Evolutionary conservation across 2,797 vertebrate genomes (phyloP), one percentile per base, ranked within the genome.

Genomic region (Poecilia gillii): DNA sequence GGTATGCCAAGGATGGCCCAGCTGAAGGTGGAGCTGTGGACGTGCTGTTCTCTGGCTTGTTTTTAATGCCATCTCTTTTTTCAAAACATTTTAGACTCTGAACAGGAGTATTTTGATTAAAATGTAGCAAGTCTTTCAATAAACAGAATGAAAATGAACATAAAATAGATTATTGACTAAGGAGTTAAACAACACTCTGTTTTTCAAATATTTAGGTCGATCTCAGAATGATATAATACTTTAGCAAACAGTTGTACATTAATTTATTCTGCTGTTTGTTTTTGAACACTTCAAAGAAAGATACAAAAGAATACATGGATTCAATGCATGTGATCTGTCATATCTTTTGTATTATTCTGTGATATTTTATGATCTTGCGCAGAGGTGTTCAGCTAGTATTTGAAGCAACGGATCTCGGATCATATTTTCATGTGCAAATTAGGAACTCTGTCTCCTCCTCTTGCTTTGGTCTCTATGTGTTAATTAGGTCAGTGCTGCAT

Each of bases 1-100:
- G 83, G 84, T 83, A 87, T 93, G 86, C 76, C 80, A 84, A 76
- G 59, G 86, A 82, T 87, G 91, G 57, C 79, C 68, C 85, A 68
- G 83, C 79, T 82, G 53, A 73, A 79, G 76, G 81, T 85, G 81
- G 85, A 71, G 78, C 81, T 86, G 80, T 75, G 77, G 75, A 77
- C 23, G 31, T 46, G 66, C 55, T 76, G 70, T 72, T 75, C 81
- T 59, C 68, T 80, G 39, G 9, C 74, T 76, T 85, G 74, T 74
- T 43, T 51, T 76, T 51, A n/a, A 11, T 64, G 39, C 51, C 64
- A 33, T 72, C 45, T 73, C 18, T 0, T 45, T 72, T 74, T 57
- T 47, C 41, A 28, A 45, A n/a, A 5, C 12, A 14, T 14, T n/a
- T 71, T 71, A 45, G 25, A 28, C 6, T 23, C 43, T 45, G 39